Conservation (phyloP, 1,140 invertebrate species). For the Meloidogyne exigua region DNA sequence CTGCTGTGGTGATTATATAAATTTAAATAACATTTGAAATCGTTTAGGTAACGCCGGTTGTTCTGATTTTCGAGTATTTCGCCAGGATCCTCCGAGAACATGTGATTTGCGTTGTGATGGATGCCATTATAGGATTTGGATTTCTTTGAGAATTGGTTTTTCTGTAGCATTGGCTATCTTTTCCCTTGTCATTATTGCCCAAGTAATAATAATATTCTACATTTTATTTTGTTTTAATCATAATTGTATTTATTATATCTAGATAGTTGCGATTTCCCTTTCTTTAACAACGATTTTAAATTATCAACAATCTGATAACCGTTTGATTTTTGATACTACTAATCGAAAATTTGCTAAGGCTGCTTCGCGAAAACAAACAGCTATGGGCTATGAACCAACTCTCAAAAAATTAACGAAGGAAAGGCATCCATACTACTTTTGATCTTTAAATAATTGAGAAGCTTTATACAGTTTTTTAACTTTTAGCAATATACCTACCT, state of each 20-base stretch:
- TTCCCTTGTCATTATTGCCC: slow-evolving; percentile 46
- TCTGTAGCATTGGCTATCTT: slow-evolving; percentile 53
- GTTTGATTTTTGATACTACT: background rate
- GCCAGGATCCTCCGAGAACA: slow-evolving; percentile 58
- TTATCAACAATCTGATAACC: background rate
- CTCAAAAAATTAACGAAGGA: background rate
- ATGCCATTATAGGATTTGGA: slow-evolving; percentile 59
- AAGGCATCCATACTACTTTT: background rate
- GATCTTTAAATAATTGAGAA: background rate
- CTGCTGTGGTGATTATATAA: slow-evolving; percentile 53
- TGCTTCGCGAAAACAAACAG: background rate
- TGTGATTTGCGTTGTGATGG: slow-evolving; percentile 63
- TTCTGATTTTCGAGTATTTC: slow-evolving; percentile 61
- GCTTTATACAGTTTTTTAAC: background rate
- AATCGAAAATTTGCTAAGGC: background rate
- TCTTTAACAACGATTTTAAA: slow-evolving; percentile 10
- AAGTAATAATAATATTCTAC: slow-evolving; percentile 37
- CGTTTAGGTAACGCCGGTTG: slow-evolving; percentile 60
- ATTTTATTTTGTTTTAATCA: slow-evolving; percentile 21
- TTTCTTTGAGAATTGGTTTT: slow-evolving; percentile 52
- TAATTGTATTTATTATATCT: slow-evolving; percentile 31
- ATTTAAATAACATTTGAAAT: slow-evolving; percentile 12
- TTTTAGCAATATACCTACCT: background rate
- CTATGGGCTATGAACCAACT: background rate
- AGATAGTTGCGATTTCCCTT: slow-evolving; percentile 34